Evolutionary conservation across 2,113 vertebrate species (phyloP).

Genomic region (Scartelaos histophorus): DNA sequence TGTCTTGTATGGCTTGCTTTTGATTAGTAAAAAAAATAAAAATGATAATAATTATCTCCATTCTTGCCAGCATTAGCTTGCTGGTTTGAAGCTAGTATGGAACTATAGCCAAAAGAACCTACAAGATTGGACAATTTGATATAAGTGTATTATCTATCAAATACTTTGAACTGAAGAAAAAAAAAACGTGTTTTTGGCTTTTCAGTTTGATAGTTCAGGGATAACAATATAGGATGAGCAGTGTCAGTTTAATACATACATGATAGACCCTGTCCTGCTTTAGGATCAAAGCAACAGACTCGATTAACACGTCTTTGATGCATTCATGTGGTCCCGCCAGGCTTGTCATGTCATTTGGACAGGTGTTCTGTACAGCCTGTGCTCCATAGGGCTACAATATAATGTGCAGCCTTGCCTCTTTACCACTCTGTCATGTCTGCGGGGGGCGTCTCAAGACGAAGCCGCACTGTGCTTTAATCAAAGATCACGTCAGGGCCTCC

Average conservation of each 20-base stretch:
- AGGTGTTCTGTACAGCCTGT: conserved; percentile 1
- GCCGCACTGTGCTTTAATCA: conserved; percentile 49
- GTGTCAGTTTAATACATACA: not conserved
- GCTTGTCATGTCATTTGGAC: conserved; percentile 1
- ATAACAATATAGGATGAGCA: no score
- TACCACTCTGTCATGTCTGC: conserved; percentile 41
- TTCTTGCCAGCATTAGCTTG: no score
- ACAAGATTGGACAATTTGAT: no score
- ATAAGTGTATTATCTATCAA: no score
- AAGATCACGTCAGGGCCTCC: conserved; percentile 38
- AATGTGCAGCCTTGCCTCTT: conserved; percentile 18
- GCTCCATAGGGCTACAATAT: conserved; percentile 6
- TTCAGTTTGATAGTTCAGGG: no score
- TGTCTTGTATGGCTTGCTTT: no score
- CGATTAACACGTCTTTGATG: not conserved
- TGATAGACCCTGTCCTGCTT: not conserved
- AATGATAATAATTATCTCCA: no score
- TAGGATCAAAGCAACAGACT: not conserved
- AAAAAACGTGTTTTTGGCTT: no score
- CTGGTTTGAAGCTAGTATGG: no score
- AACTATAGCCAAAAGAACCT: no score
- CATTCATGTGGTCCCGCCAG: not conserved
- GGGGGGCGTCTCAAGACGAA: conserved; percentile 37
- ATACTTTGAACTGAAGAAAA: no score
- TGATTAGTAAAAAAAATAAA: no score